phyloP scores from a whole-genome alignment of 2,113 vertebrate genomes.

The Ailuropoda melanoleuca region DNA sequence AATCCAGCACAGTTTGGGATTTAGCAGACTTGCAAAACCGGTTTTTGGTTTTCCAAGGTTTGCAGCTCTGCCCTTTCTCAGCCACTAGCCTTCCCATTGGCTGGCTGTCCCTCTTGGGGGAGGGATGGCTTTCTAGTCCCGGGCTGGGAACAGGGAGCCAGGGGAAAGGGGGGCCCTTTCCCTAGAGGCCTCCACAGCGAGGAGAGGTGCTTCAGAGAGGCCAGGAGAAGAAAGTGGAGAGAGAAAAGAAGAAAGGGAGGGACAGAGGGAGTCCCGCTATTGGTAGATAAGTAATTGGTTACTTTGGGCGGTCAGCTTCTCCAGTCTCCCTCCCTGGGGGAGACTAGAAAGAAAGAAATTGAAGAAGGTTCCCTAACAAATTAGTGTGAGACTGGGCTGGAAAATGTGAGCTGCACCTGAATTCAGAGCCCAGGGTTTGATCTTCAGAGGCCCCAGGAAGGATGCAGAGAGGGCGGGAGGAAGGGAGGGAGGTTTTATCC shows the following conservation, averaged over 20 bases:
- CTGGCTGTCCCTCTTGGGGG: not conserved
- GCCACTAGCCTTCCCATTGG: not conserved
- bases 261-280: not conserved
- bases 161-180: not conserved
- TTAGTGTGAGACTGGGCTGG: constrained; percentile 50
- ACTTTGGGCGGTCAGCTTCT: constrained; percentile 22
- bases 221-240: not conserved
- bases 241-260: not conserved
- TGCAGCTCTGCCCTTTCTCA: not conserved
- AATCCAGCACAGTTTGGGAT: not conserved
- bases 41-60: not conserved
- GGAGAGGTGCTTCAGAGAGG: not conserved
- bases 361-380: constrained; percentile 66
- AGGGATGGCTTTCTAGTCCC: not conserved
- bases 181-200: not conserved
- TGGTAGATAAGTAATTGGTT: constrained; percentile 57
- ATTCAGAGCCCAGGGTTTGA: constrained; percentile 51
- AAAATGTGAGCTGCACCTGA: constrained; percentile 14
- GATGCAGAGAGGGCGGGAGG: not conserved
- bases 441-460: constrained; percentile 39
- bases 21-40: not conserved
- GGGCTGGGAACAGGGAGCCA: not conserved
- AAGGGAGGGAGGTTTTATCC: not conserved
- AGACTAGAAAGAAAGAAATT: constrained; percentile 50
- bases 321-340: constrained; percentile 15